Percentiles rank a stretch among this genome's conserved stretches.
Conservation (phyloP, 2,888 invertebrate genomes). For the Drepana falcataria region DNA sequence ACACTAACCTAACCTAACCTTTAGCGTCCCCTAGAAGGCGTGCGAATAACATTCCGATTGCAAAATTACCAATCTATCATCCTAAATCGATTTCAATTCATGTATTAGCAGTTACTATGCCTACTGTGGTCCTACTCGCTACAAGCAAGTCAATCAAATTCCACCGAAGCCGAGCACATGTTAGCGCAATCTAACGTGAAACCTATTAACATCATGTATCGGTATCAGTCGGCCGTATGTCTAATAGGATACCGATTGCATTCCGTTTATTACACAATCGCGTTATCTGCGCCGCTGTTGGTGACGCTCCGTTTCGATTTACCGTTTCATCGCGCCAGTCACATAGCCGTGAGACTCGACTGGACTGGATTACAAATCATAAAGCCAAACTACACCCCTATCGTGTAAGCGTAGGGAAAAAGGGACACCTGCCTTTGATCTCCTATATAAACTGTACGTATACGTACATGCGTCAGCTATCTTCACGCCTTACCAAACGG, state of each 20-base stretch:
- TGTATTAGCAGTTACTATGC: not conserved
- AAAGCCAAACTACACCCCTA: not conserved
- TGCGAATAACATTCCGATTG: not conserved
- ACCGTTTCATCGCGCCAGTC: constrained; percentile 28
- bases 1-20: too few species aligned
- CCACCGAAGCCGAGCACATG: constrained; percentile 23
- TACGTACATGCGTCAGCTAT: too few species aligned
- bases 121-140: not conserved
- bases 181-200: constrained; percentile 51
- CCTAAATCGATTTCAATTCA: constrained; percentile 4
- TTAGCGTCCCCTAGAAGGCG: too few species aligned
- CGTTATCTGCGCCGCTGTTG: constrained; percentile 38
- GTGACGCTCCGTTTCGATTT: constrained; percentile 15
- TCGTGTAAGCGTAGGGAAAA: not conserved
- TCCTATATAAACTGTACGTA: too few species aligned
- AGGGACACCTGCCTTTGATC: too few species aligned
- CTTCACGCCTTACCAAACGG: too few species aligned
- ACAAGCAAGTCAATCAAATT: constrained; percentile 28
- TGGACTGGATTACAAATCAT: constrained; percentile 6
- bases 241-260: constrained; percentile 68
- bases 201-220: constrained; percentile 59
- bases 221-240: constrained; percentile 52
- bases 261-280: constrained; percentile 67
- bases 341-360: constrained; percentile 24
- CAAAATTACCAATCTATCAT: constrained; percentile 19